Conservation (phyloP, 2,888 invertebrate genomes). For the Coenonympha arcania region DNA sequence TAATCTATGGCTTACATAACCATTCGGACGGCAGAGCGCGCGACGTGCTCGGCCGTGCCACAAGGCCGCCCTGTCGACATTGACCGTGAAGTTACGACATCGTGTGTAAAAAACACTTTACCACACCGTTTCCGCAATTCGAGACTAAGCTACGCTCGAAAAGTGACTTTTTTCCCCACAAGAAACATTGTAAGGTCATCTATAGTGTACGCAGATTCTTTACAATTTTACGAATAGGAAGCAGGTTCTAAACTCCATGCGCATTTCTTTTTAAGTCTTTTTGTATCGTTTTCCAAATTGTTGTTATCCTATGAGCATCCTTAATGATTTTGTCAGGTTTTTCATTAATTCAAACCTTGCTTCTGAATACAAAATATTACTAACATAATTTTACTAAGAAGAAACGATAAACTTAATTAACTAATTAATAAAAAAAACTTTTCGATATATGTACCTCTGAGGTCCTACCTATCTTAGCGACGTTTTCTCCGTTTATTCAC, state of each 20-base stretch:
- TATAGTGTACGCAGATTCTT: neutral
- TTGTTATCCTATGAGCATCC: no score
- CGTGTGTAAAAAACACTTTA: conserved; percentile 52
- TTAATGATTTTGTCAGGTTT: no score
- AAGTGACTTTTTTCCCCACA: conserved; percentile 18
- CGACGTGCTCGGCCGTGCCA: conserved; percentile 55
- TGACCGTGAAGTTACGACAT: conserved; percentile 67
- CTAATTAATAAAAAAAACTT: no score
- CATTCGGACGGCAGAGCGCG: conserved; percentile 48
- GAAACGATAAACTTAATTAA: no score
- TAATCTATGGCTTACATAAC: conserved; percentile 59
- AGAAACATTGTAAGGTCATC: conserved; percentile 10
- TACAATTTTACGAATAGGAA: neutral
- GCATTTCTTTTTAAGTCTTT: neutral
- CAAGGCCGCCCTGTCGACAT: conserved; percentile 69
- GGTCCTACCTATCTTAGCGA: no score
- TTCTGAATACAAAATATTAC: no score
- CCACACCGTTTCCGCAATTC: conserved; percentile 68
- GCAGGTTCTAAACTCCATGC: neutral
- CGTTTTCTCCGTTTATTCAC: no score
- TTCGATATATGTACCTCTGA: no score
- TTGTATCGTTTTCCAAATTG: no score
- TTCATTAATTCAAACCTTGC: no score
- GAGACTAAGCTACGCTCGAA: conserved; percentile 32
- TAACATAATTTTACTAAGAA: no score